Evolutionary conservation across 2,888 invertebrate genomes (phyloP), one percentile per base, ranked within the genome.

Genomic region (Lasioglossum malachurum): DNA sequence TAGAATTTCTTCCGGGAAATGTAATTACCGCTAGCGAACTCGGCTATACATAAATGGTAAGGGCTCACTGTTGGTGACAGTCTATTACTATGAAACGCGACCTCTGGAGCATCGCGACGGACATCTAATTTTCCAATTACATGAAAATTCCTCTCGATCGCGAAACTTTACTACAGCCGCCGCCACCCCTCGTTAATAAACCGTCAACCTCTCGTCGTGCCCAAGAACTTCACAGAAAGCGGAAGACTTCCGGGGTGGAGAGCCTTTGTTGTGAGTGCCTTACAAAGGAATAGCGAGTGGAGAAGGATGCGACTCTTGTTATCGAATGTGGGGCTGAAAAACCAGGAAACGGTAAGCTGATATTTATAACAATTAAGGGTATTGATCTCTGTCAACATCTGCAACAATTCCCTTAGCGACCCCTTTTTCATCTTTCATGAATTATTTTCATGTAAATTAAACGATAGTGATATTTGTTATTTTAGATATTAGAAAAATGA

Each of bases 81-180:
- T 10, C 38, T 38, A 69, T 12, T 35, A 38, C 69, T 38, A 23
- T 38, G 23, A 23, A 38, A 8, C 31, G 31, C 64, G 16, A 64
- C 19, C 38, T 38, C 38, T 3, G 3, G 19, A 8, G 23, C 69
- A 69, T 8, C 67, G 31, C 67, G 23, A 19, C 67, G 19, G 67
- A 38, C 38, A 69, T 69, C 38, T 69, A 69, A 69, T 69, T 69
- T 69, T 23, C 69, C 35, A 69, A 69, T 69, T 69, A 38, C 4
- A 23, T 23, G 35, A 69, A 69, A 69, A 67, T 35, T 67, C 67
- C 19, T 67, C 67, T 38, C 69, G 38, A 38, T 69, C 69, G 23
- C 38, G 69, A 23, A 69, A 38, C 69, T 38, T 69, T 23, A 38
- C 19, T 38, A 4, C 38, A 69, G 69, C 23, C 8, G 23, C 23